Conservation (phyloP, 2,113 vertebrate genomes). For the Panthera uncia region DNA sequence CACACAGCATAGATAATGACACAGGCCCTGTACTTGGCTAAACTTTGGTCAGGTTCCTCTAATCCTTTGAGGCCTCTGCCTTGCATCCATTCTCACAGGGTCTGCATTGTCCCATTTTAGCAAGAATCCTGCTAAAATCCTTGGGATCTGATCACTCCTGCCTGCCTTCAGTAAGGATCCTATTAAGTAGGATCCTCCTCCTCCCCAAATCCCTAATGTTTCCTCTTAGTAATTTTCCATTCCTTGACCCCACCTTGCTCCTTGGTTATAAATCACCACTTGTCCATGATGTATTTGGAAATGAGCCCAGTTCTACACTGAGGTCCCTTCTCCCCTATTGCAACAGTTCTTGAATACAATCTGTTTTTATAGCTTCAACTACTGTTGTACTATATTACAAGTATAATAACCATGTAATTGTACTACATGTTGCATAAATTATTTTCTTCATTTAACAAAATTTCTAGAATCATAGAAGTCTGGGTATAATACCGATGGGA, state of each 20-base stretch:
- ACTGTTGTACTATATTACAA: neutral
- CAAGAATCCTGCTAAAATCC: neutral
- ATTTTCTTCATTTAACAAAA: neutral
- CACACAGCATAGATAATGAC: neutral
- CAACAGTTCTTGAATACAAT: neutral
- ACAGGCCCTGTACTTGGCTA: neutral
- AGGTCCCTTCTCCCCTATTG: neutral
- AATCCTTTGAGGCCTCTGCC: neutral
- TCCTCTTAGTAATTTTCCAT: neutral
- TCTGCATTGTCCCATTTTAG: neutral
- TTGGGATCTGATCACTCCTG: neutral
- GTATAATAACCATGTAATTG: neutral
- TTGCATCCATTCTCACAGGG: neutral
- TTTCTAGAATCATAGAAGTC: neutral
- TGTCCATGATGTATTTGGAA: neutral
- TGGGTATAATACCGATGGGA: neutral
- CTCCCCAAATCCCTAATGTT: too few relatives aligned
- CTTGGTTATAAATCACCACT: neutral
- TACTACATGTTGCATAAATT: neutral
- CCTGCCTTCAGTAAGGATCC: neutral
- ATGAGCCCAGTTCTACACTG: neutral
- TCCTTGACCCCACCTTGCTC: neutral
- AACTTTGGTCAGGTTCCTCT: neutral
- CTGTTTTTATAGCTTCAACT: neutral
- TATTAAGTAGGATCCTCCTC: neutral